These are phyloP conservation scores for Cavia aperea DNA, from an alignment of 2,113 vertebrate species.

Conservation along the genomic window DNA sequence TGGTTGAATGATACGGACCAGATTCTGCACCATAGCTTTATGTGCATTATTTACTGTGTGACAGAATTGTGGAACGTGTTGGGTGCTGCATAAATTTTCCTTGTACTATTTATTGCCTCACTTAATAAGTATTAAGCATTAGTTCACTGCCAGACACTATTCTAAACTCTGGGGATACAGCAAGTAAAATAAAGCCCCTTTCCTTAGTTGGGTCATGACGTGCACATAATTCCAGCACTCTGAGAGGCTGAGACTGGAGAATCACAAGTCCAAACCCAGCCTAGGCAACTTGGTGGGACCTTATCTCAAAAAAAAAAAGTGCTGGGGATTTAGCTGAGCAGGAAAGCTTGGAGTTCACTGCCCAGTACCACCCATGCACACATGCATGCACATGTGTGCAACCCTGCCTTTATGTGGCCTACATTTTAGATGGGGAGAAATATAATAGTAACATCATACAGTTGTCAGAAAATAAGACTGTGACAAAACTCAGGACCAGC, in stretches of 20 bases:
- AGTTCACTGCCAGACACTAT: neutral
- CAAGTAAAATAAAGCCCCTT: neutral
- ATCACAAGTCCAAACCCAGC: neutral
- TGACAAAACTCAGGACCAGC: neutral
- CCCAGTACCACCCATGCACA: neutral
- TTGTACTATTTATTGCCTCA: neutral
- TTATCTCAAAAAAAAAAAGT: neutral
- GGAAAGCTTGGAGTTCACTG: neutral
- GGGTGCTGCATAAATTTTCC: neutral
- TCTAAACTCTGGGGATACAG: neutral
- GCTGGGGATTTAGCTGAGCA: neutral
- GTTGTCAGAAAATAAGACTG: neutral
- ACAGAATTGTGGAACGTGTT: neutral
- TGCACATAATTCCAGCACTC: neutral
- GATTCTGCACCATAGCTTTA: neutral
- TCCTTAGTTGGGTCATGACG: neutral
- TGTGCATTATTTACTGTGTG: neutral
- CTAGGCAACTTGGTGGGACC: neutral
- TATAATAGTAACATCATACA: accelerated
- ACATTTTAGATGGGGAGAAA: neutral
- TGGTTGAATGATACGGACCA: neutral
- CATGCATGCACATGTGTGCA: no score
- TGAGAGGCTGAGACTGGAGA: neutral
- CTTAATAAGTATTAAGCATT: neutral
- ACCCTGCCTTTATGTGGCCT: neutral